These are phyloP conservation scores for Hyles vespertilio DNA, from an alignment of 1,140 invertebrate genomes.

Conservation along the genomic window DNA sequence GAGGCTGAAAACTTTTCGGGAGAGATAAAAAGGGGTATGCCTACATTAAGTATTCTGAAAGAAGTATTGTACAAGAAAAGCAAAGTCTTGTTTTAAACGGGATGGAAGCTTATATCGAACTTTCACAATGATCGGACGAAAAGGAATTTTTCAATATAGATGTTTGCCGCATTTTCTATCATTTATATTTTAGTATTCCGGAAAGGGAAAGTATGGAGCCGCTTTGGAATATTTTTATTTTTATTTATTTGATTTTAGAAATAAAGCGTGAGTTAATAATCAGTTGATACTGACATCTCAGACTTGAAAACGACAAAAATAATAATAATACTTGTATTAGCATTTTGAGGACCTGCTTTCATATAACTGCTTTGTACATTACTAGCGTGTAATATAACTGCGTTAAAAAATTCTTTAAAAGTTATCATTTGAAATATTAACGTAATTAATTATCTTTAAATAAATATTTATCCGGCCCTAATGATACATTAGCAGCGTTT, in stretches of 20 bases:
- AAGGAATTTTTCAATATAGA: slow-evolving; percentile 62
- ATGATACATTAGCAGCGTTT: too few species aligned
- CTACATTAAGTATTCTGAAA: slow-evolving; percentile 63
- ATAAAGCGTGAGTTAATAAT: neutral
- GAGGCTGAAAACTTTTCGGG: slow-evolving; percentile 46
- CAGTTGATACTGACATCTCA: neutral
- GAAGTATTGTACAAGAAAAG: slow-evolving; percentile 64
- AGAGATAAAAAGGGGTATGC: slow-evolving; percentile 58
- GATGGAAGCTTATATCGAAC: slow-evolving; percentile 53
- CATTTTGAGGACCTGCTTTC: too few species aligned
- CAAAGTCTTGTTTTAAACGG: slow-evolving; percentile 65
- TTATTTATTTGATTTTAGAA: neutral
- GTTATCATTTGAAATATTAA: too few species aligned
- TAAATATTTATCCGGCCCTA: too few species aligned
- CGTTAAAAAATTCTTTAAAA: too few species aligned
- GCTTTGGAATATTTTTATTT: slow-evolving; percentile 7
- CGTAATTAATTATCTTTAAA: too few species aligned
- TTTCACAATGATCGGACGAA: slow-evolving; percentile 51
- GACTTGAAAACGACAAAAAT: too few species aligned
- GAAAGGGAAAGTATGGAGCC: slow-evolving; percentile 20
- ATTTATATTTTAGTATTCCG: slow-evolving; percentile 49
- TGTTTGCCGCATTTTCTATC: slow-evolving; percentile 48
- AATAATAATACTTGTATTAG: too few species aligned
- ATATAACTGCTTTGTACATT: too few species aligned
- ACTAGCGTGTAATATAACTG: too few species aligned